These are phyloP conservation scores for Zaprionus kolodkinae DNA, from an alignment of 1,140 invertebrate species.

Conservation along the genomic window DNA sequence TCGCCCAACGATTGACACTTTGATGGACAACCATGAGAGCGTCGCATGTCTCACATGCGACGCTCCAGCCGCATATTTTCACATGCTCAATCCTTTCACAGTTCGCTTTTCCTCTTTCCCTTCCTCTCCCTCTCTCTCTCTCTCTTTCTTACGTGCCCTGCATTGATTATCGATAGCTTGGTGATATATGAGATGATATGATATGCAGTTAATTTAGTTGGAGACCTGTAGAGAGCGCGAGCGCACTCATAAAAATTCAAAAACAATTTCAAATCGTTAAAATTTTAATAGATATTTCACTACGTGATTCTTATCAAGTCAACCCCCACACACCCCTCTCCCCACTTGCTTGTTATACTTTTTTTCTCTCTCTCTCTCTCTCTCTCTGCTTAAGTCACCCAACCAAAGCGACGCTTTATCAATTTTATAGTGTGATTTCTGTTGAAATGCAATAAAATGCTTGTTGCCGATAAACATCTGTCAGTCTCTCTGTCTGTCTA, in stretches of 20 bases:
- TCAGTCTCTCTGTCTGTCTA: constrained; percentile 51
- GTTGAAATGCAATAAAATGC: constrained; percentile 72
- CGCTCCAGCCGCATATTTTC: background rate
- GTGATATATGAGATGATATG: background rate
- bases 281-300: constrained; percentile 19
- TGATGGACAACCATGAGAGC: constrained; percentile 37
- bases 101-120: background rate
- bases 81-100: background rate
- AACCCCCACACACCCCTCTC: background rate
- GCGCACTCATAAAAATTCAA: constrained; percentile 18
- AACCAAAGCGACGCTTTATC: constrained; percentile 50
- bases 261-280: constrained; percentile 31
- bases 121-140: background rate
- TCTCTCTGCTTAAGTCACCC: background rate
- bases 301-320: constrained; percentile 25
- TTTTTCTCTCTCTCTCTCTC: background rate
- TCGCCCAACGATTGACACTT: constrained; percentile 50
- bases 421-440: constrained; percentile 75
- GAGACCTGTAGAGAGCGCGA: background rate
- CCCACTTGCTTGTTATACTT: constrained; percentile 16
- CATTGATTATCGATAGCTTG: constrained; percentile 17
- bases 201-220: constrained; percentile 30
- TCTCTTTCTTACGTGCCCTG: constrained; percentile 35
- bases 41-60: background rate
- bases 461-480: constrained; percentile 74